Base-by-base conservation (phyloP, 2,113 vertebrate genomes). In the Probosciger aterrimus region DNA sequence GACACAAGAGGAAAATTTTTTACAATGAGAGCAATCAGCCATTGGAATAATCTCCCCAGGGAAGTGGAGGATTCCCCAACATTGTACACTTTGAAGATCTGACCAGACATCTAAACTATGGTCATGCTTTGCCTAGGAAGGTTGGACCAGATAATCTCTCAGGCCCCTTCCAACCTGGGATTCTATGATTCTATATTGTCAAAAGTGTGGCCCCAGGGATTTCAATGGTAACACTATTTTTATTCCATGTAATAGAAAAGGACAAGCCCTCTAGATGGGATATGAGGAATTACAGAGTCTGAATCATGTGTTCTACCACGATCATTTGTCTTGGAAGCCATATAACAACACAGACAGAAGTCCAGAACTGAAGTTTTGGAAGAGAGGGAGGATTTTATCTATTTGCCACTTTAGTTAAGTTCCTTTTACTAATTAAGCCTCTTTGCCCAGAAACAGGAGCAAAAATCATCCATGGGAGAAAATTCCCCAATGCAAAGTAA, bases 401-500 rank as follows among this genome's bases (percentile, higher is more conserved):
- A 8, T 84, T 86, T 89, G 31, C 24, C 47, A 63, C 31, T 93
- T 44, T 33, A 39, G 35, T 76, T 80, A n/a, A 9, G 44, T 53
- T 88, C n/a, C 6, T 33, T 85, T 86, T 84, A 78, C 46, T 82
- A 68, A 91, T 12, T 87, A 47, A 57, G 47, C 59, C 46, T 85
- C 70, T 53, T 79, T 79, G 33, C 33, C 63, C 49, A 84, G 70
- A 86, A 96, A 89, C 35, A 65, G 70, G 77, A 89, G 59, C 49
- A 94, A 90, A 94, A 77, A 77, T 60, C 59, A 81, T 57, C 43
- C 53, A 80, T 27, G 62, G 73, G 94, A 98, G 93, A 96, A 84
- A 95, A 92, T 44, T 94, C 64, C 78, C 91, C 80, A 93, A 60
- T 73, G 52, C 88, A 90, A 91, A 93, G 87, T 94, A 96, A 95